A percentile compares a stretch with the other conserved stretches of the same genome.
Conservation (phyloP, 92 coral and sea anemone genomes). For the Metridium senile region DNA sequence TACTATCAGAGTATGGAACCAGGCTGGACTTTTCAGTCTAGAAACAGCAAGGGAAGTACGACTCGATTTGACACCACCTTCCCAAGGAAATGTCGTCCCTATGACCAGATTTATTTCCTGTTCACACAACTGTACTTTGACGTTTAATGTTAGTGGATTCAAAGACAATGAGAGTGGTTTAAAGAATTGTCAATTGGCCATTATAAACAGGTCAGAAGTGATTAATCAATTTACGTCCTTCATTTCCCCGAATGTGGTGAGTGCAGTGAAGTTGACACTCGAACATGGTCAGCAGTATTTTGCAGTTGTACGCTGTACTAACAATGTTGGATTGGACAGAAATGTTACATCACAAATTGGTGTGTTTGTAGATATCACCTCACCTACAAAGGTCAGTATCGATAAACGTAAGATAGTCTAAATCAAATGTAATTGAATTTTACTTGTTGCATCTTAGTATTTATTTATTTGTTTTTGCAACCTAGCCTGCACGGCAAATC, state of each 20-base stretch:
- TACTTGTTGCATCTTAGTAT: neutral
- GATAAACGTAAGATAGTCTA: neutral
- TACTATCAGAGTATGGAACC: constrained; percentile 81
- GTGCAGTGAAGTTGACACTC: constrained; percentile 50
- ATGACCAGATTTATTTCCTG: constrained; percentile 54
- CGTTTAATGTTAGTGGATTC: constrained; percentile 60
- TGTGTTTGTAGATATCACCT: constrained; percentile 79
- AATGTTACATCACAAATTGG: constrained; percentile 42
- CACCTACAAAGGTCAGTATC: constrained; percentile 75
- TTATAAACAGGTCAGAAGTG: constrained; percentile 42
- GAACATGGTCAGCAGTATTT: constrained; percentile 69
- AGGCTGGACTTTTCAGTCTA: constrained; percentile 70
- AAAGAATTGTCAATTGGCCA: constrained; percentile 57
- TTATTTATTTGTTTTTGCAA: too few relatives aligned
- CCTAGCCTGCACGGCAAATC: too few relatives aligned
- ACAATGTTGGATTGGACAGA: constrained; percentile 61
- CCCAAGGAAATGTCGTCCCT: constrained; percentile 48
- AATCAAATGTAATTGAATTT: neutral
- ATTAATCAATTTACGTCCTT: constrained; percentile 38
- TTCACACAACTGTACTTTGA: constrained; percentile 55
- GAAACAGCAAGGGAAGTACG: constrained; percentile 57
- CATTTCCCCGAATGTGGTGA: constrained; percentile 24
- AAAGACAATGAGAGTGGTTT: constrained; percentile 82
- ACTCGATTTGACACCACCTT: constrained; percentile 78
- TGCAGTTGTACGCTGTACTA: constrained; percentile 65